Base-by-base conservation (phyloP, 2,113 vertebrate genomes). In the Tilapia sparmanii region DNA sequence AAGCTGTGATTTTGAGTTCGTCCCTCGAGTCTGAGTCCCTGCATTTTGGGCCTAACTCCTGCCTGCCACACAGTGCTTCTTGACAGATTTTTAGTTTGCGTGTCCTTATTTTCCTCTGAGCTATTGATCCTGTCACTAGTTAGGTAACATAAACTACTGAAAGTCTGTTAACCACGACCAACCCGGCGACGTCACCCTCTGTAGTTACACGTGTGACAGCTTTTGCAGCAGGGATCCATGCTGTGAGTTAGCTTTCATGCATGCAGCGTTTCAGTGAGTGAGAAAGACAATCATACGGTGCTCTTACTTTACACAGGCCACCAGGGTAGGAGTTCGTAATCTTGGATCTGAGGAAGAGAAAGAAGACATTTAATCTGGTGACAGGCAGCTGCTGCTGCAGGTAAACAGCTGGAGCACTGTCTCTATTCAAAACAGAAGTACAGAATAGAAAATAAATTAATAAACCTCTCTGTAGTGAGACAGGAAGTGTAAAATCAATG, bases 231-330 rank as follows among this genome's bases (percentile, higher is more conserved):
- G 26, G 22, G 55, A 59, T 26, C 54, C 54, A 57, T 59, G 55
- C 55, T 59, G 55, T 29, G 55, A 29, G 24, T 29, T 59, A 0
- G 26, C 55, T 3, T 16, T 59, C 24, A 5, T 29, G 53, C 10
- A 24, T 24, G 55, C 13, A 59, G 55, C 55, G 8, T 59, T 59
- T 59, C 55, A 68, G n/a, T 40, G n/a, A 22, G 18, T 9, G 11
- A 38, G 10, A 22, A 22, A 68, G 33, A 22, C 11, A 35, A 68
- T 38, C 19, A 22, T n/a, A 8, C 10, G 54, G 26, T 19, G 85
- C 40, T 94, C 98, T 97, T 87, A 99, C 98, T 97, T 98, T 29
- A 96, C 98, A 93, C 98, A 99, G 3, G 98, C 97, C 15, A 96
- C 73, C 54, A 99, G 90, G 47, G 94, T 95, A 54, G 96, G 96